Base-by-base conservation (phyloP, 1,140 invertebrate species). In the Matsumurasca onukii region DNA sequence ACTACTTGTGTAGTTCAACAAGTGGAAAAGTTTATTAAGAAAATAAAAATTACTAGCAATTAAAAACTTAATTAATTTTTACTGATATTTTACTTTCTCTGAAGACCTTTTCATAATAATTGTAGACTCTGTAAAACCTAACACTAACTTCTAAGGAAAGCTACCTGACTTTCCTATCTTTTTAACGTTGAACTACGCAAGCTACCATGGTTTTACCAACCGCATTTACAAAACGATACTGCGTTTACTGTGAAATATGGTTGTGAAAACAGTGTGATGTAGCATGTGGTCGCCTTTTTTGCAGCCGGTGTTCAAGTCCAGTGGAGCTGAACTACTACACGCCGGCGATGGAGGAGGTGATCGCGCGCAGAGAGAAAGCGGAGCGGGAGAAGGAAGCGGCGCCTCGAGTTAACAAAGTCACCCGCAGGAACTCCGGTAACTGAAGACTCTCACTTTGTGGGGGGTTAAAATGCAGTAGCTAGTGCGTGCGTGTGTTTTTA, bases 341-440 rank as follows among this genome's bases (percentile, higher is more conserved):
- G 63, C 79, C 79, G 5, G 79, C 79, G 1, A 80, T 81, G 79
- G 79, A 80, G 70, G 77, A 80, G 75, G 70, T 81, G 25, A 25
- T 67, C 2, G n/a, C 20, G 17, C 66, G 52, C 22, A 52, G 66
- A 51, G 66, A 67, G 13, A 29, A 27, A 59, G 31, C 12, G 49
- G 22, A 12, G 5, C 34, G 34, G 34, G 34, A 39, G 5, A 39
- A 9, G 34, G 34, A 17, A 15, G 49, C 49, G 22, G 22, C 49
- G 49, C 5, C n/a, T n/a, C 49, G 49, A 12, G 20, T 22, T 12
- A 3, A 5, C 12, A 52, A 22, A 22, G 49, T 52, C 12, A 22
- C 9, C 5, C 12, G 49, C 3, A 5, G 49, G 20, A 52, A 52
- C 20, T 52, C 49, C 3, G 49, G 49, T 52, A 52, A 39, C n/a